Conservation (phyloP, 2,888 invertebrate genomes). For the Oscheius myriophilus region DNA sequence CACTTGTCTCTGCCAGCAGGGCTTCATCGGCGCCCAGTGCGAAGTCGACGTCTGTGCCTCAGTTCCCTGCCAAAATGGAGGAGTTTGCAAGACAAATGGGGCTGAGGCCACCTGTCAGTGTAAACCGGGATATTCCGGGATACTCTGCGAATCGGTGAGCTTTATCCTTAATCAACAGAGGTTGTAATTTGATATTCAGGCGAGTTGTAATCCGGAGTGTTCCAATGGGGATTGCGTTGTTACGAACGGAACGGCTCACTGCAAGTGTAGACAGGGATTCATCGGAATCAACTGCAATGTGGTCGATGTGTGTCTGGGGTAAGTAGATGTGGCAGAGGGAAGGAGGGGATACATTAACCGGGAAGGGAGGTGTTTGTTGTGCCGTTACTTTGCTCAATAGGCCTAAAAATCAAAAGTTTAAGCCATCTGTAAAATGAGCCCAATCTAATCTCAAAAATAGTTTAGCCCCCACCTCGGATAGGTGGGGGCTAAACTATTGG, state of each 20-base stretch:
- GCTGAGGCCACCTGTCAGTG: conserved; percentile 60
- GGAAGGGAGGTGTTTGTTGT: conserved; percentile 4
- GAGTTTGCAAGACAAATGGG: conserved; percentile 47
- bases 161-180: not conserved
- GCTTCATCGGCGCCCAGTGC: conserved; percentile 59
- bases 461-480: too few relatives aligned
- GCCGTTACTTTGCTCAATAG: too few relatives aligned
- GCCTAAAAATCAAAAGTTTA: too few relatives aligned
- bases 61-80: conserved; percentile 60
- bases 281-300: conserved; percentile 67
- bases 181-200: conserved; percentile 18
- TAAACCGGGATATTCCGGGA: conserved; percentile 50
- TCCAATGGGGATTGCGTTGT: conserved; percentile 53
- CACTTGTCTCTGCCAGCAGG: conserved; percentile 59
- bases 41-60: conserved; percentile 58
- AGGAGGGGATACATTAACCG: too few relatives aligned
- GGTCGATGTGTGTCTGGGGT: conserved; percentile 65
- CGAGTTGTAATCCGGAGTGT: conserved; percentile 48
- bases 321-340: conserved; percentile 24
- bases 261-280: conserved; percentile 64
- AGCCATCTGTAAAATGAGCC: too few relatives aligned
- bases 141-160: conserved; percentile 58
- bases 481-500: too few relatives aligned
- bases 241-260: conserved; percentile 38
- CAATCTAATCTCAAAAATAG: too few relatives aligned